These are phyloP conservation scores for Gymnorhina tibicen DNA, from an alignment of 2,113 vertebrate species.

Conservation along the genomic window DNA sequence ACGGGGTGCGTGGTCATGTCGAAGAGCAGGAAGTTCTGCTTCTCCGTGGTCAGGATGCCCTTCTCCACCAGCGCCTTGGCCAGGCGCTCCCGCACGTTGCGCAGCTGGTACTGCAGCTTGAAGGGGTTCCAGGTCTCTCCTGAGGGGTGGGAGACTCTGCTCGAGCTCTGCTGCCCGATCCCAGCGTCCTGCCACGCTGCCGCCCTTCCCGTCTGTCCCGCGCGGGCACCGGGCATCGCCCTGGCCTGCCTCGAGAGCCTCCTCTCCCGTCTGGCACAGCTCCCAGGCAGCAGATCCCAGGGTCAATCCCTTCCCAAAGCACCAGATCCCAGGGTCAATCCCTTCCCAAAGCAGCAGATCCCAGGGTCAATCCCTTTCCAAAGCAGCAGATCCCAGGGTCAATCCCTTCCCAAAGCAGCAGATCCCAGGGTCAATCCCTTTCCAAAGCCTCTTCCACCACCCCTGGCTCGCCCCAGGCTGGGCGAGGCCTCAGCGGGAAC, in stretches of 20 bases:
- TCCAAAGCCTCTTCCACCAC: neutral
- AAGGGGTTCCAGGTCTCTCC: slow-evolving; percentile 89
- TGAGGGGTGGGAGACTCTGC: neutral
- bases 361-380: neutral
- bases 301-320: neutral
- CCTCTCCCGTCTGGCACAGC: neutral
- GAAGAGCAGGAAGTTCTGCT: slow-evolving; percentile 87
- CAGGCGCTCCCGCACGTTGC: slow-evolving; percentile 81
- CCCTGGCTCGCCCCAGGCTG: too few relatives aligned
- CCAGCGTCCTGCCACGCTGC: rapidly evolving
- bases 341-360: neutral
- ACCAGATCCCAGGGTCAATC: too few relatives aligned
- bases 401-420: neutral
- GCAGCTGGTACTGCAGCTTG: slow-evolving; percentile 84
- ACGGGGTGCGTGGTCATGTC: slow-evolving; percentile 87
- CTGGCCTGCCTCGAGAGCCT: too few relatives aligned
- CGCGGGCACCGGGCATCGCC: neutral
- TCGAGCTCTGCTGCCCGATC: neutral
- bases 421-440: neutral
- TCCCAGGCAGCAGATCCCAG: neutral
- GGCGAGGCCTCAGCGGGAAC: neutral
- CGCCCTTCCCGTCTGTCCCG: neutral
- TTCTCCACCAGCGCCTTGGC: slow-evolving; percentile 87
- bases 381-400: neutral
- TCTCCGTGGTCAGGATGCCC: slow-evolving; percentile 83